Evolutionary conservation across 2,888 invertebrate species (phyloP).

Genomic region (Chelonus formosanus): DNA sequence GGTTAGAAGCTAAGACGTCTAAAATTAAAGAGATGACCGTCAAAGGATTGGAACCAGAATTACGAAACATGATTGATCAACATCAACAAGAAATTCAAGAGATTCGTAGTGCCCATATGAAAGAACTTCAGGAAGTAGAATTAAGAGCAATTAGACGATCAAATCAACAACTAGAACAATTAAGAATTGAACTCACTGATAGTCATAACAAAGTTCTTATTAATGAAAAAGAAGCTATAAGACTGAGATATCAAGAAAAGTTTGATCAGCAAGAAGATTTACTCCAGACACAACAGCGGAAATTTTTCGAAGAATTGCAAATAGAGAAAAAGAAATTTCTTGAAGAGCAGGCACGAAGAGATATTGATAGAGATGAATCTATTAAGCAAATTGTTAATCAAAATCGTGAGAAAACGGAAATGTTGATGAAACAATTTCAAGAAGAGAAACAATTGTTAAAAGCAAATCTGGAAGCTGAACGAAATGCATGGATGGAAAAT

Average conservation of each 20-base stretch:
- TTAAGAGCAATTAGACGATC: constrained; percentile 71
- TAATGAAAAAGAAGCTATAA: constrained; percentile 71
- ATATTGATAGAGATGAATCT: constrained; percentile 47
- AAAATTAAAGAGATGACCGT: constrained; percentile 89
- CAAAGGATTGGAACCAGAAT: constrained; percentile 86
- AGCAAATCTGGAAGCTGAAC: constrained; percentile 71
- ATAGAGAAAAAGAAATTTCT: constrained; percentile 48
- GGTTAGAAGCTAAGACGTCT: constrained; percentile 85
- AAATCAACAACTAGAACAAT: constrained; percentile 70
- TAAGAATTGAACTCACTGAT: constrained; percentile 70
- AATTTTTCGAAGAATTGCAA: constrained; percentile 51
- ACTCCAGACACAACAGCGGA: constrained; percentile 48
- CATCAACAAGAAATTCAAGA: constrained; percentile 77
- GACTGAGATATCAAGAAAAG: constrained; percentile 66
- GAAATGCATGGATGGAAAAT: constrained; percentile 73
- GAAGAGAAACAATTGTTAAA: constrained; percentile 69
- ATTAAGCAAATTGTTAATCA: constrained; percentile 43
- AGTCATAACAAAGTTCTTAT: constrained; percentile 73
- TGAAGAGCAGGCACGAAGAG: constrained; percentile 49
- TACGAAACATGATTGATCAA: constrained; percentile 79
- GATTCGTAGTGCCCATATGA: constrained; percentile 73
- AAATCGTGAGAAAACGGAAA: constrained; percentile 50
- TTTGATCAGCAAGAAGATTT: constrained; percentile 54
- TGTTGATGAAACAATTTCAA: constrained; percentile 53
- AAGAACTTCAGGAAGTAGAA: constrained; percentile 73